phyloP scores from a whole-genome alignment of 2,113 vertebrate species.

The Rhea americana region DNA sequence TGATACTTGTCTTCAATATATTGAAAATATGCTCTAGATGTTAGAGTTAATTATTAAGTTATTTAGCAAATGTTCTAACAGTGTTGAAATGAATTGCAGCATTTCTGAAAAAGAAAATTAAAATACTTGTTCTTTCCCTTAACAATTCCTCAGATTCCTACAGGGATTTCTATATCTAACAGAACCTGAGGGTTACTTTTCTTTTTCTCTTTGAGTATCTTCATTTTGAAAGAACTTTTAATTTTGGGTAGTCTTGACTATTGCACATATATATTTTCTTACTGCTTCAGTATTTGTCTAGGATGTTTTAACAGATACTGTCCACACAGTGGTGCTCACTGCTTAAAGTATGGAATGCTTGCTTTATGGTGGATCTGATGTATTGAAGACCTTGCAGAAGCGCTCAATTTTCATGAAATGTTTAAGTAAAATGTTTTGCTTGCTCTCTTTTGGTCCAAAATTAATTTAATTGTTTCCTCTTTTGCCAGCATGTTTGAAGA shows the following conservation, averaged over 20 bases:
- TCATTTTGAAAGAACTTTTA: not conserved
- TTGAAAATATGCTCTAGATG: not conserved
- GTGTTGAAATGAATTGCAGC: not conserved
- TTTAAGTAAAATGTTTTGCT: not conserved
- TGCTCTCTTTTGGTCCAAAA: not conserved
- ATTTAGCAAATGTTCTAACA: not conserved
- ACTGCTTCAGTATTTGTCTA: not conserved
- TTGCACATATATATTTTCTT: fast-evolving
- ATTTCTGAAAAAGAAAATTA: not conserved
- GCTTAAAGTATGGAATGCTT: not conserved
- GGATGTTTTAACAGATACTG: not conserved
- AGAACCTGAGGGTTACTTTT: not conserved
- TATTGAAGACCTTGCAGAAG: not conserved
- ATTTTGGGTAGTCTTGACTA: not conserved
- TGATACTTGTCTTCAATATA: not conserved
- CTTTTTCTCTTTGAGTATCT: not conserved
- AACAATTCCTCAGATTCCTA: not conserved
- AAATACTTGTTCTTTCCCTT: not conserved
- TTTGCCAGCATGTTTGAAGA: not conserved
- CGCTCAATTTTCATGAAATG: not conserved
- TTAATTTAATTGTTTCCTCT: not conserved
- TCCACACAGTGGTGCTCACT: conserved; percentile 8
- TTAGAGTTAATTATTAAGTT: not conserved
- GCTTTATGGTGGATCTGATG: not conserved
- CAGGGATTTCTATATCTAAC: not conserved